Base-by-base conservation (phyloP, 1,140 invertebrate species). In the Danaus melanippus region DNA sequence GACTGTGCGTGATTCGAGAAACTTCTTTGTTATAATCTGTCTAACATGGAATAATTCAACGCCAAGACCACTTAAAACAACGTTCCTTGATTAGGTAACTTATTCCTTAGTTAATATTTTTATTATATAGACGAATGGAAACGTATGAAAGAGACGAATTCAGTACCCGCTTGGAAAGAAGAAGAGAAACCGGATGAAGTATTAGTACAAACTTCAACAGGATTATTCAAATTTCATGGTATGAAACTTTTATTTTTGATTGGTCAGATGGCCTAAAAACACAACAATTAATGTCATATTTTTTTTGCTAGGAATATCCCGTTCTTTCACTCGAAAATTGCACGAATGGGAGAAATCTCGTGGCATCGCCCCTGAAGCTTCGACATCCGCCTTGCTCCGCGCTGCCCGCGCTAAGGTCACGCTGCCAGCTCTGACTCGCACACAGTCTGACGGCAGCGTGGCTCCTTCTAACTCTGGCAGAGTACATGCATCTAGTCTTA, bases 261-360 rank as follows among this genome's bases (percentile, higher is more conserved):
- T 32, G 32, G 10, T 50, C 39, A 7, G 40, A 17, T 10, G 40
- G 9, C 42, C 4, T 2, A 42, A 43, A 4, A 42, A 10, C 15
- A n/a, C 9, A 12, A 10, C 4, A 39, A 5, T 39, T 40, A 32
- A 49, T 49, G 8, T 32, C 41, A 11, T n/a, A 32, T 46, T 58
- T 47, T n/a, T 32, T 1, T 9, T 66, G 66, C 7, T 50, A 88
- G 87, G 95, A 0, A 95, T 95, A 58, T 95, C 93, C 0, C 90
- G 94, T 50, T 95, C 95, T 63, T 97, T 96, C 74, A 96, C 94
- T 0, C 92, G 93, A 42, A 96, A 96, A 74, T 87, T 97, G 0
- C 95, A 95, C 75, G 95, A 97, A 76, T 97, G 95, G 96, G 95
- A 97, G 75, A 94, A 95, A 60, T 92, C 93, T 32, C 86, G 91